A percentile compares a stretch with the other conserved stretches of the same genome.
Conservation (phyloP, 2,113 vertebrate species). For the Trichechus manatus region DNA sequence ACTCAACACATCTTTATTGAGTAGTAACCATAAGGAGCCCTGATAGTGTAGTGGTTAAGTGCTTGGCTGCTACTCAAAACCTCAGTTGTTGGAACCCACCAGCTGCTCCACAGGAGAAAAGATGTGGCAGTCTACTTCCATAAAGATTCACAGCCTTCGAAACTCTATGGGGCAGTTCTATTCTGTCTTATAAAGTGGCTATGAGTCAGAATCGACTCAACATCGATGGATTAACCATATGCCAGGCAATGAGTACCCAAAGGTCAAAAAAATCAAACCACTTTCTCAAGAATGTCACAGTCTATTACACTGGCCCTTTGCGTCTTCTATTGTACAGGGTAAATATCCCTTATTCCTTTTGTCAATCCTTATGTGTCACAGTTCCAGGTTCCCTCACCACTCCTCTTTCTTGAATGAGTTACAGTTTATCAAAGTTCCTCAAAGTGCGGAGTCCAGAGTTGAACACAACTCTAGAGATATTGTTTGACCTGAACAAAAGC, state of each 20-base stretch:
- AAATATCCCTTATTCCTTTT: neutral
- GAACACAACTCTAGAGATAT: neutral
- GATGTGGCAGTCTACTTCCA: no score
- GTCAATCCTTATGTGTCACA: neutral
- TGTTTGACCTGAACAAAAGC: neutral
- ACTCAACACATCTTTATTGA: constrained; percentile 66
- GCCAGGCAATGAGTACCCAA: neutral
- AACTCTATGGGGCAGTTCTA: no score
- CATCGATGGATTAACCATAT: neutral
- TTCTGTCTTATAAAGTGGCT: no score
- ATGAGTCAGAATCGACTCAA: neutral
- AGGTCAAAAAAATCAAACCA: constrained; percentile 41
- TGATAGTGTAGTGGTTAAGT: no score
- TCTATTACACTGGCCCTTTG: neutral
- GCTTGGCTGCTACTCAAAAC: no score
- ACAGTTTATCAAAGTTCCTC: neutral
- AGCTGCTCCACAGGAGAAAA: no score
- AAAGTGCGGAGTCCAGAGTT: neutral
- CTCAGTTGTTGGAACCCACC: no score
- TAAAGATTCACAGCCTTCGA: no score
- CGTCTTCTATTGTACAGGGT: neutral
- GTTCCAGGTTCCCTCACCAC: neutral
- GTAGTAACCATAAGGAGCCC: neutral
- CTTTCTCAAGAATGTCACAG: neutral
- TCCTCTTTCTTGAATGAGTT: neutral